Evolutionary conservation across 1,140 invertebrate species (phyloP).

Genomic region (Hypsibius dujardini): DNA sequence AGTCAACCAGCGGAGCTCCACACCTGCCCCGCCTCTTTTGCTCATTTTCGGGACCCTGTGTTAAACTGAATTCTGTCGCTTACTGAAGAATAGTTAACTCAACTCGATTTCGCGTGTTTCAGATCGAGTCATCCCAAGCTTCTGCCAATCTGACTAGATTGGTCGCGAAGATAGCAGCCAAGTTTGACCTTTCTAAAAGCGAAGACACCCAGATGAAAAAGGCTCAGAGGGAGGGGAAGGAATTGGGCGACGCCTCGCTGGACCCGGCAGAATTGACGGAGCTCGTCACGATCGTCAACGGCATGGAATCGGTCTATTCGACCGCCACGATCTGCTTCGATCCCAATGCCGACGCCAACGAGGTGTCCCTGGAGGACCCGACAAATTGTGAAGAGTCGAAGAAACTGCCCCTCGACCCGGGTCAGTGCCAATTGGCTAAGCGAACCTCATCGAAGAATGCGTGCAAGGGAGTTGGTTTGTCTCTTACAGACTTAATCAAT

Average conservation of each 20-base stretch:
- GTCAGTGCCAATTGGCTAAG: neutral
- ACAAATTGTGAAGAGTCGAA: neutral
- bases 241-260: neutral
- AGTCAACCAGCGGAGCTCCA: too few relatives aligned
- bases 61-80: neutral
- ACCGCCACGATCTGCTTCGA: conserved; percentile 58
- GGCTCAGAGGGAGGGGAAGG: neutral
- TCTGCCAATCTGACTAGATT: neutral
- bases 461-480: too few relatives aligned
- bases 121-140: neutral
- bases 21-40: too few relatives aligned
- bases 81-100: neutral
- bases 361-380: too few relatives aligned
- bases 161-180: neutral
- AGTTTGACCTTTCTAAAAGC: neutral
- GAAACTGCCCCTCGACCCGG: neutral
- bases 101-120: neutral
- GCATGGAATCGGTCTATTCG: conserved; percentile 59
- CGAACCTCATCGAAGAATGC: too few relatives aligned
- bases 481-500: neutral
- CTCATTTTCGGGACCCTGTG: neutral
- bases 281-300: conserved; percentile 22
- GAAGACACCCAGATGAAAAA: conserved; percentile 6
- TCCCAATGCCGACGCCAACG: conserved; percentile 23
- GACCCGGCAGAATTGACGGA: neutral